Evolutionary conservation across 2,888 invertebrate species (phyloP).

Genomic region (Scaptomyza caliginosa): DNA sequence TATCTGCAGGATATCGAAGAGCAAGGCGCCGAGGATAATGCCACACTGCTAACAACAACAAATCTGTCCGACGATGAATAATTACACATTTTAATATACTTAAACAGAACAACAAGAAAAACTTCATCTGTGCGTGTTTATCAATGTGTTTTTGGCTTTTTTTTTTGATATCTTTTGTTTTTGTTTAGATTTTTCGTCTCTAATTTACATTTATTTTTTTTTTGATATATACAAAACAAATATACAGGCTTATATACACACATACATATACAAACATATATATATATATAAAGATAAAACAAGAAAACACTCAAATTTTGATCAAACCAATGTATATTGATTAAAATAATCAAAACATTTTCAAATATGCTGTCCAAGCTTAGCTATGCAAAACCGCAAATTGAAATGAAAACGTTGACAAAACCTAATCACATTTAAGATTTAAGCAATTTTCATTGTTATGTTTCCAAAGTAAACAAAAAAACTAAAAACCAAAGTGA

Average conservation of each 20-base stretch:
- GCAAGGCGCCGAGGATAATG: slow-evolving; percentile 82
- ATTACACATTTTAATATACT: slow-evolving; percentile 27
- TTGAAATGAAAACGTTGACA: slow-evolving; percentile 1
- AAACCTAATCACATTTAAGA: slow-evolving; percentile 34
- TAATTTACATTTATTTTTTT: slow-evolving; percentile 43
- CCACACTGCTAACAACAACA: slow-evolving; percentile 81
- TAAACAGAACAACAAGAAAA: neutral
- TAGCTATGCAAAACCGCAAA: slow-evolving; percentile 38
- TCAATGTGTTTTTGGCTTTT: slow-evolving; percentile 14
- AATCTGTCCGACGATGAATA: slow-evolving; percentile 83
- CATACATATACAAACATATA: slow-evolving; percentile 5
- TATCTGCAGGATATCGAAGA: slow-evolving; percentile 79
- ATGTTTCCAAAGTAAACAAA: slow-evolving; percentile 63
- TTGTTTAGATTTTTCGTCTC: too few relatives aligned
- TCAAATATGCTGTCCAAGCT: slow-evolving; percentile 52
- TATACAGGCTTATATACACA: slow-evolving; percentile 41
- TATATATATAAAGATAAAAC: slow-evolving; percentile 15
- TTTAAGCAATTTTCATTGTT: slow-evolving; percentile 49
- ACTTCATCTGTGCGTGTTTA: slow-evolving; percentile 29
- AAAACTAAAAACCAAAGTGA: slow-evolving; percentile 29
- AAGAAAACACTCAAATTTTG: too few relatives aligned
- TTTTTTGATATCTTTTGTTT: slow-evolving; percentile 39
- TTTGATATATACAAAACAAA: slow-evolving; percentile 47
- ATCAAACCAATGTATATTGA: neutral
- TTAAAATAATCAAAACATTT: slow-evolving; percentile 23